phyloP scores from a whole-genome alignment of 2,797 vertebrate species.

The Huso huso region DNA sequence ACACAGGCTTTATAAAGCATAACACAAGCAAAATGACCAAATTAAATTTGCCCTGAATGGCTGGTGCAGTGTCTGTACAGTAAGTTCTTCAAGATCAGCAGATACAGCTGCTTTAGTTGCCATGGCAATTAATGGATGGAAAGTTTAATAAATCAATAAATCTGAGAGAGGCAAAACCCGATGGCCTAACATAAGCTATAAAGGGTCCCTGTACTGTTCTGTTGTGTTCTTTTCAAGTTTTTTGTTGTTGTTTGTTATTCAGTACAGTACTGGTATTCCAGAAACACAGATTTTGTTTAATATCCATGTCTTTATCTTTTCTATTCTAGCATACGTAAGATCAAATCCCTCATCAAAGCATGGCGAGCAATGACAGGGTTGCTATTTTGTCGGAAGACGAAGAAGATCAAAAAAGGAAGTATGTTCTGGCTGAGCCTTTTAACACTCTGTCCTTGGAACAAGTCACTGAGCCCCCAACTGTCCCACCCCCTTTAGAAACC shows the following conservation, averaged over 20 bases:
- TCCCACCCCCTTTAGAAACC: conserved; percentile 25
- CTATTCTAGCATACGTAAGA: background rate
- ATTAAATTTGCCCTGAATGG: background rate
- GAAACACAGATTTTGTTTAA: too few species aligned
- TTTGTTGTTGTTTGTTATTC: background rate
- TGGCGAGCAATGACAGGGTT: conserved; percentile 86
- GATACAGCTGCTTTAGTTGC: conserved; percentile 3
- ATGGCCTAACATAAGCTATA: too few species aligned
- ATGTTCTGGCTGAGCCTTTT: conserved; percentile 77
- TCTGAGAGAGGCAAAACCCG: background rate
- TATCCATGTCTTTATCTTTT: background rate
- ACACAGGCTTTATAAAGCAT: too few species aligned
- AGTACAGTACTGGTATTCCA: too few species aligned
- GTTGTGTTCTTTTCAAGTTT: conserved; percentile 18
- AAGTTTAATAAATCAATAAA: background rate
- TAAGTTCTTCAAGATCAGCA: background rate
- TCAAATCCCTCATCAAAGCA: conserved; percentile 25
- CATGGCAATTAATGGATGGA: conserved; percentile 16
- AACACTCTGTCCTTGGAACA: conserved; percentile 61
- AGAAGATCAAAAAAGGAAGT: conserved; percentile 86
- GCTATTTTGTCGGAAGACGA: conserved; percentile 92
- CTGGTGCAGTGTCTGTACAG: background rate
- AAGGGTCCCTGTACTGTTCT: conserved; percentile 17
- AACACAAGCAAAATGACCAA: too few species aligned
- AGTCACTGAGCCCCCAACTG: conserved; percentile 33